A percentile compares a stretch with the other conserved stretches of the same genome.
phyloP scores from a whole-genome alignment of 2,797 vertebrate species.

The Syncerus caffer region DNA sequence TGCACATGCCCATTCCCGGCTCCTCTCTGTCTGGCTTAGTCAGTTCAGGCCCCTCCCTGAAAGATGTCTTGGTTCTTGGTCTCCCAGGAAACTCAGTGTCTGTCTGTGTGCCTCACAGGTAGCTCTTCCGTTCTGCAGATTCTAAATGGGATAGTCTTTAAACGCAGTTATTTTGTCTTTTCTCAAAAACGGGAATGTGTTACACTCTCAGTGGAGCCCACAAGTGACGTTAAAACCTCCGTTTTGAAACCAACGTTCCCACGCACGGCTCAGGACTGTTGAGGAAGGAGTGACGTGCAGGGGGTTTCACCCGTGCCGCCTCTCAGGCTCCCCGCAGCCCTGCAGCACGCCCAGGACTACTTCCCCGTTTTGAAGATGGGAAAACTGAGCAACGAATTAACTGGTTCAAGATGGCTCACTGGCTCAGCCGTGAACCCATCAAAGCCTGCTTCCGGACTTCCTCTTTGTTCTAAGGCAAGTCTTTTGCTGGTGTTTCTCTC shows the following conservation, averaged over 20 bases:
- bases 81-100: background rate
- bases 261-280: fast-evolving
- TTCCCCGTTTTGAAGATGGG: background rate
- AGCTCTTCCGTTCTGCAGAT: background rate
- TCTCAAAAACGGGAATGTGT: background rate
- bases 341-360: fast-evolving
- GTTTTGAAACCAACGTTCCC: background rate
- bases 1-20: background rate
- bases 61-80: background rate
- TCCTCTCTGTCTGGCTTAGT: background rate
- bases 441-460: background rate
- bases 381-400: background rate
- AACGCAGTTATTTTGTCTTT: background rate
- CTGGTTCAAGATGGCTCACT: background rate
- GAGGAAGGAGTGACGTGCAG: background rate
- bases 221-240: background rate
- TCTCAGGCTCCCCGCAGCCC: background rate
- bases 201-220: too few species aligned
- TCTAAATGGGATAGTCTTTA: background rate
- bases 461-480: background rate
- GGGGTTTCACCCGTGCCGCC: background rate
- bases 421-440: background rate
- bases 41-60: background rate
- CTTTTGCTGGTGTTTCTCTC: background rate
- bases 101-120: background rate